Percentiles rank a stretch among this genome's conserved stretches.
Evolutionary conservation across 2,113 vertebrate genomes (phyloP).

Genomic region (Elephas maximus): DNA sequence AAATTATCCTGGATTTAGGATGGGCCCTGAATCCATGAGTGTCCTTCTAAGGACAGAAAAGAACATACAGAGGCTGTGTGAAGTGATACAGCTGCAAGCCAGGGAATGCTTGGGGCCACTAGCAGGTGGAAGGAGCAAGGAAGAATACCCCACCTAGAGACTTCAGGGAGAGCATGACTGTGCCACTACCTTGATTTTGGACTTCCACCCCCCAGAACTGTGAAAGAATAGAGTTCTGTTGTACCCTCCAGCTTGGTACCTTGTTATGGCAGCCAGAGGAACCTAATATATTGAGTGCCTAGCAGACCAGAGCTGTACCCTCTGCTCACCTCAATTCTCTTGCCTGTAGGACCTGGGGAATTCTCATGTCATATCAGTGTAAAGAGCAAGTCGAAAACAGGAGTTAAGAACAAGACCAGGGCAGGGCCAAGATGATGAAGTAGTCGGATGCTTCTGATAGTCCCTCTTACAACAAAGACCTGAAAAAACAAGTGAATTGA

Average conservation of each 20-base stretch:
- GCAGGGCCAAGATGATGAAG: too few species aligned
- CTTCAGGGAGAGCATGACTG: neutral
- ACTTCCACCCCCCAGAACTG: neutral
- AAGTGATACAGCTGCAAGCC: neutral
- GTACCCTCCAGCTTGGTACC: neutral
- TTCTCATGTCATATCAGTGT: neutral
- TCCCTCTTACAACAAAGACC: too few species aligned
- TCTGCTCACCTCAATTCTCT: neutral
- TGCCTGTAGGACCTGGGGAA: neutral
- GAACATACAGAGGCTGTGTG: accelerated
- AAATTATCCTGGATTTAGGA: neutral
- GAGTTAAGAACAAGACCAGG: neutral
- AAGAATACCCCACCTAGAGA: neutral
- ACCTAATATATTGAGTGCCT: neutral
- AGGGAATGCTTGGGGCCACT: neutral
- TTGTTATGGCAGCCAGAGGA: neutral
- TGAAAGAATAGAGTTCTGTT: neutral
- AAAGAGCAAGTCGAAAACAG: neutral
- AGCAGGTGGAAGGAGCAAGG: neutral
- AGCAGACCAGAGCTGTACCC: neutral
- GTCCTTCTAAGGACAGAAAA: neutral
- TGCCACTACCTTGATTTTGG: neutral
- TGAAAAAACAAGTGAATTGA: too few species aligned
- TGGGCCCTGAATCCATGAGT: neutral
- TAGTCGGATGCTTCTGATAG: too few species aligned